Evolutionary conservation across 2,888 invertebrate species (phyloP).

Genomic region (Poecilobothrus nobilitatus): DNA sequence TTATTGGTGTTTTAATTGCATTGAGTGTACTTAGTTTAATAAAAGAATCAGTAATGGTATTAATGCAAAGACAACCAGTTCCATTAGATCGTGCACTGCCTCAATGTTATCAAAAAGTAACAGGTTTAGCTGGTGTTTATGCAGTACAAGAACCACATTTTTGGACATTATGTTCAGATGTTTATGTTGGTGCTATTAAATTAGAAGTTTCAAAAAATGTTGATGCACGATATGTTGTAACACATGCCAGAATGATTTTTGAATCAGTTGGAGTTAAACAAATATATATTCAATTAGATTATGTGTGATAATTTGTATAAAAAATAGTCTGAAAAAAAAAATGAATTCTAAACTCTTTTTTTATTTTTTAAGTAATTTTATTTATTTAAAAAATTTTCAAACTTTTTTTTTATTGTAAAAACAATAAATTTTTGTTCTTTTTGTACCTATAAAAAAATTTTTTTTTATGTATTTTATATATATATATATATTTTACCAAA

Average conservation of each 20-base stretch:
- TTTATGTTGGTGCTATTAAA: conserved; percentile 87
- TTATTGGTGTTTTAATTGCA: conserved; percentile 83
- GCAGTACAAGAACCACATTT: conserved; percentile 96
- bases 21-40: conserved; percentile 77
- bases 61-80: conserved; percentile 90
- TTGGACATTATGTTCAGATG: conserved; percentile 94
- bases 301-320: conserved; percentile 48
- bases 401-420: neutral
- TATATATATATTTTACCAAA: too few relatives aligned
- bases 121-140: conserved; percentile 85
- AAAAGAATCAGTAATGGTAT: conserved; percentile 77
- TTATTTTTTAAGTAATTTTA: neutral
- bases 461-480: too few relatives aligned
- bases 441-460: too few relatives aligned
- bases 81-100: conserved; percentile 74
- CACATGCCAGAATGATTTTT: conserved; percentile 90
- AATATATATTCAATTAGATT: conserved; percentile 87
- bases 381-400: neutral
- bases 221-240: conserved; percentile 85
- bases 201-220: conserved; percentile 89
- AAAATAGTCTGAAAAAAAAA: conserved; percentile 17
- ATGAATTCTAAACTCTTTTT: neutral
- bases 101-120: conserved; percentile 81
- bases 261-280: conserved; percentile 85
- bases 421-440: neutral